Conservation (phyloP, 1,140 invertebrate species). For the Diachasma alloeum region DNA sequence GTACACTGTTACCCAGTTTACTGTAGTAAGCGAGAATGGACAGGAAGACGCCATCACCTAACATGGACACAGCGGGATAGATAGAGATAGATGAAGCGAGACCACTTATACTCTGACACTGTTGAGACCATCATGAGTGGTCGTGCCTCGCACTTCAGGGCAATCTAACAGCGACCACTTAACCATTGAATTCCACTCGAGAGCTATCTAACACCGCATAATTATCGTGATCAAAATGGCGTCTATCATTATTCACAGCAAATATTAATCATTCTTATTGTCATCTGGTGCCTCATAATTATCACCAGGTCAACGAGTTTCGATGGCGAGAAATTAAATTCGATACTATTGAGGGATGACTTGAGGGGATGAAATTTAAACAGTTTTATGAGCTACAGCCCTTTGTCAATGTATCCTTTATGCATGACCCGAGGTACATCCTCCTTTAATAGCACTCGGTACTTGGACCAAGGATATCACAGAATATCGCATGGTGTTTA, state of each 20-base stretch:
- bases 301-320: background rate
- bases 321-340: background rate
- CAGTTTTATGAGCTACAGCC: background rate
- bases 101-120: background rate
- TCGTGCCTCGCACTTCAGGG: background rate
- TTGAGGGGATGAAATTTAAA: background rate
- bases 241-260: background rate
- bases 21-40: slow-evolving; percentile 2
- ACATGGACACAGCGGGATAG: background rate
- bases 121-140: background rate
- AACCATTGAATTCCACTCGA: background rate
- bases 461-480: background rate
- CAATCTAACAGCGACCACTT: background rate
- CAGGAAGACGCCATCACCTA: slow-evolving; percentile 4
- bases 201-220: background rate
- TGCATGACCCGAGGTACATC: background rate
- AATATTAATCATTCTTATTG: no score
- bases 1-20: background rate
- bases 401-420: background rate
- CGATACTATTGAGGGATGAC: background rate
- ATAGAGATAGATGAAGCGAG: background rate
- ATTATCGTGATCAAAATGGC: background rate
- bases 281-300: background rate
- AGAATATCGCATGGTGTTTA: background rate
- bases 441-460: background rate